Conservation (phyloP, 53 echinoderm and acorn worm genomes). For the Mesocentrotus franciscanus region DNA sequence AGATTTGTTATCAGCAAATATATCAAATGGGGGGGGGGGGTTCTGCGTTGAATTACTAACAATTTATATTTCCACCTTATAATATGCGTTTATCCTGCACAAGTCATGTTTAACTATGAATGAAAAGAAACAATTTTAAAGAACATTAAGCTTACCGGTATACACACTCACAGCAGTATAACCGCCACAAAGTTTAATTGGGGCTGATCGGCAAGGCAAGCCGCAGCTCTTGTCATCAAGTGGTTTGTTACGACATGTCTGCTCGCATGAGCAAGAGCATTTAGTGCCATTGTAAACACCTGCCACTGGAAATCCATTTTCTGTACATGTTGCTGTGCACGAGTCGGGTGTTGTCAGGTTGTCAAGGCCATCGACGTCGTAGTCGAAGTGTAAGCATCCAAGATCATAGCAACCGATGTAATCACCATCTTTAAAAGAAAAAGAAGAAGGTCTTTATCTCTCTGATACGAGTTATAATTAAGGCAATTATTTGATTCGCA, state of each 20-base stretch:
- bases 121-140: neutral
- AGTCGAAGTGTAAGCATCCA: neutral
- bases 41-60: no score
- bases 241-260: neutral
- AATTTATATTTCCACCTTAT: no score
- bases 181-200: neutral
- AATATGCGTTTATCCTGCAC: no score
- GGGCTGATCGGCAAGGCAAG: neutral
- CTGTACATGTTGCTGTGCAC: neutral
- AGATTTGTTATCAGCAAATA: no score
- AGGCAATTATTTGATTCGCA: no score
- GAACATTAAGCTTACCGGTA: neutral
- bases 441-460: no score
- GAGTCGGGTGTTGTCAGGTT: slow-evolving; percentile 5
- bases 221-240: neutral
- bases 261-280: neutral
- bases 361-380: neutral
- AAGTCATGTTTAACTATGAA: neutral
- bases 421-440: neutral
- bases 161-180: neutral
- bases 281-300: neutral
- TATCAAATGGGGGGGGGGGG: no score
- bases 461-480: no score
- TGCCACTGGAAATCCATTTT: neutral
- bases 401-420: slow-evolving; percentile 5